Conservation (phyloP, 2,113 vertebrate species). For the Oriolus oriolus region DNA sequence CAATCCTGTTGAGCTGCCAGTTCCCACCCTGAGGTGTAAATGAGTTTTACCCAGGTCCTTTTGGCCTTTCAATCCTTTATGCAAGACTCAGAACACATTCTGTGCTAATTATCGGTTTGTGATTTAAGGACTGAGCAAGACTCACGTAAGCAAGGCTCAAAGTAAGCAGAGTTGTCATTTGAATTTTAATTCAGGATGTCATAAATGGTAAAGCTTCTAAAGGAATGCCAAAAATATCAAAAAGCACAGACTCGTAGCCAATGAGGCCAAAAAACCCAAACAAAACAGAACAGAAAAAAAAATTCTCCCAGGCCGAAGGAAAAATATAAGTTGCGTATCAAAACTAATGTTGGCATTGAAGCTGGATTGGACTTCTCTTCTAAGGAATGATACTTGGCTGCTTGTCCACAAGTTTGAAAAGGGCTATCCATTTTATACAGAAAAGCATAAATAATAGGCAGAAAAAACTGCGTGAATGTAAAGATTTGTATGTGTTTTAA, state of each 20-base stretch:
- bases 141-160: background rate
- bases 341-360: background rate
- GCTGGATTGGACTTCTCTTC: background rate
- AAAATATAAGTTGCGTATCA: constrained; percentile 37
- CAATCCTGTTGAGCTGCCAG: background rate
- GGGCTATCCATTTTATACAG: background rate
- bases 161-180: constrained; percentile 16
- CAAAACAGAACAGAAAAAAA: background rate
- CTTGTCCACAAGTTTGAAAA: background rate
- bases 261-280: background rate
- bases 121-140: constrained; percentile 15
- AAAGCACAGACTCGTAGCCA: background rate
- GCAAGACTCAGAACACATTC: background rate
- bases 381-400: constrained; percentile 17
- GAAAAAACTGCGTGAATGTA: background rate
- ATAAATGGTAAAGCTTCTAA: constrained; percentile 58
- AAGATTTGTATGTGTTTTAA: background rate
- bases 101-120: background rate
- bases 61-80: background rate
- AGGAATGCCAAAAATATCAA: constrained; percentile 58
- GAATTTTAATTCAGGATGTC: background rate
- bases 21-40: background rate
- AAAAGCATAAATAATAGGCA: background rate
- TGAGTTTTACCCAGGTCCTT: background rate
- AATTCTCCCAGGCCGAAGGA: background rate